phyloP scores from a whole-genome alignment of 35 echinoderm and acorn worm species.

The Lytechinus pictus region DNA sequence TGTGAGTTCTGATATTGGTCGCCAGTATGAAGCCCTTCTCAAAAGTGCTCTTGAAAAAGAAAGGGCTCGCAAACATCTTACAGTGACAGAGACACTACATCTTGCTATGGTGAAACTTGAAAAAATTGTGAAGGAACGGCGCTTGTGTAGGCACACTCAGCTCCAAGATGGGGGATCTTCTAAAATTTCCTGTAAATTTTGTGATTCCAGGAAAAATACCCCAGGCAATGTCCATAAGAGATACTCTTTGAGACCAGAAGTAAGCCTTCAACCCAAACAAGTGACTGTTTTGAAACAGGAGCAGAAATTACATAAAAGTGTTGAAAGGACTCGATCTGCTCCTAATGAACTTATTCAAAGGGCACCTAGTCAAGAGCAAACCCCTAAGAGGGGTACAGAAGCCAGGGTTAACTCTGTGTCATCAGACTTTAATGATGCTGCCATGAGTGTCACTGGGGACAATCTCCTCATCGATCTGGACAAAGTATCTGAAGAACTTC shows the following conservation, averaged over 20 bases:
- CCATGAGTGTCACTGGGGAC: conserved; percentile 46
- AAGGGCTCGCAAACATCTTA: conserved; percentile 31
- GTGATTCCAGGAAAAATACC: not conserved
- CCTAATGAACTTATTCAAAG: conserved; percentile 27
- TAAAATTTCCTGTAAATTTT: conserved; percentile 19
- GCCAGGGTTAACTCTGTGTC: conserved; percentile 31
- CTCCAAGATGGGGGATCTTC: not conserved
- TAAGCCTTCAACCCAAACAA: not conserved
- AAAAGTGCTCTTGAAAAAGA: conserved; percentile 50
- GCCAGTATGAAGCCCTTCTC: conserved; percentile 45
- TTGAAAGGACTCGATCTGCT: conserved; percentile 31
- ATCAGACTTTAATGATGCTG: conserved; percentile 46
- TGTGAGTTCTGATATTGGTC: conserved; percentile 39
- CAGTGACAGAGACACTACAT: conserved; percentile 44
- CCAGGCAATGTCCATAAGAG: not conserved
- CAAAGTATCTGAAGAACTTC: conserved; percentile 28
- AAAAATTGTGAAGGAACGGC: conserved; percentile 24
- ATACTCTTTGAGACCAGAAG: conserved; percentile 25
- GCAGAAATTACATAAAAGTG: not conserved
- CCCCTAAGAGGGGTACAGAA: not conserved
- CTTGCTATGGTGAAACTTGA: conserved; percentile 43
- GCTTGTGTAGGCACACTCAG: conserved; percentile 21
- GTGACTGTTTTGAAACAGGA: not conserved
- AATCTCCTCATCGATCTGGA: conserved; percentile 44
- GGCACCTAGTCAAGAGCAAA: not conserved